These are phyloP conservation scores for Liasis olivaceus DNA, from an alignment of 2,797 vertebrate species.

Conservation along the genomic window DNA sequence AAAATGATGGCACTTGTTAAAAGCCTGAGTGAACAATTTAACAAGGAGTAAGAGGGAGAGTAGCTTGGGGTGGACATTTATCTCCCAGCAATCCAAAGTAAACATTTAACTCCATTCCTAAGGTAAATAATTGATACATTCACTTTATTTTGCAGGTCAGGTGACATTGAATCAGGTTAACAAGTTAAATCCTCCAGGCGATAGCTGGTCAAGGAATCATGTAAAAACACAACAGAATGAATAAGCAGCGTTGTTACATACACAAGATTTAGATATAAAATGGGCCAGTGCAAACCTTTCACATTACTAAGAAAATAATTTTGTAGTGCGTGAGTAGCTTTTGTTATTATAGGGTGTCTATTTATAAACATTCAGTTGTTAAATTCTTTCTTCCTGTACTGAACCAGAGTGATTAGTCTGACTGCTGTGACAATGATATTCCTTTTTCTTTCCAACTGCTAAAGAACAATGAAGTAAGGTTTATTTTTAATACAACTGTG, in stretches of 20 bases:
- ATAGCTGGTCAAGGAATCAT: neutral
- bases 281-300: fast-evolving
- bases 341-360: neutral
- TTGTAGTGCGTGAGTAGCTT: neutral
- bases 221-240: slow-evolving; percentile 14
- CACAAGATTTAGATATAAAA: fast-evolving
- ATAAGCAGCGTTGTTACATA: neutral
- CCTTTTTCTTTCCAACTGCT: neutral
- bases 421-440: neutral
- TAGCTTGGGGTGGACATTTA: slow-evolving; percentile 12
- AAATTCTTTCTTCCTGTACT: neutral
- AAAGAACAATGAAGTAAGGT: neutral
- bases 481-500: neutral
- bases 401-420: neutral
- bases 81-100: slow-evolving; percentile 39
- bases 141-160: slow-evolving; percentile 21
- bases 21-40: slow-evolving; percentile 14
- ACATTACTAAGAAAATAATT: neutral
- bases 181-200: fast-evolving
- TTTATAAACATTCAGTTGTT: neutral
- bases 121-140: slow-evolving; percentile 34
- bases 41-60: neutral
- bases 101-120: slow-evolving; percentile 27
- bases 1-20: slow-evolving; percentile 11
- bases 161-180: slow-evolving; percentile 40